Evolutionary conservation across 2,113 vertebrate genomes (phyloP).

Genomic region (Mobula birostris): DNA sequence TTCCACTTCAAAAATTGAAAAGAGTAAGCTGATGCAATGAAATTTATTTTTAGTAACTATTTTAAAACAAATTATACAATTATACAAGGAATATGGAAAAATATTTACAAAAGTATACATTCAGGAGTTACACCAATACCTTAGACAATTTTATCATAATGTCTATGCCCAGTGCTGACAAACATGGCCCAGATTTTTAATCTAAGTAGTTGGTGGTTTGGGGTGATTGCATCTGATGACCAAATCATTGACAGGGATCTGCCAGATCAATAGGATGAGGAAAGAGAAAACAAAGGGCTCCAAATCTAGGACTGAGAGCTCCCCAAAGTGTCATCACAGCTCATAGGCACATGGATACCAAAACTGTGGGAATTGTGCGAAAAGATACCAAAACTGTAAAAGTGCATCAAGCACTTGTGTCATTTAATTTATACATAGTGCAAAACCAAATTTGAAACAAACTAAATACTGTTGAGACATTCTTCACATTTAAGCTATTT

Average conservation of each 20-base stretch:
- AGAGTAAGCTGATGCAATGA: not conserved
- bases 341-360: not conserved
- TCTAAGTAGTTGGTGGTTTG: not conserved
- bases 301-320: not conserved
- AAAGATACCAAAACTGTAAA: not conserved
- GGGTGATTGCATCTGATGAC: not conserved
- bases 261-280: not conserved
- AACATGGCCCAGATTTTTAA: not conserved
- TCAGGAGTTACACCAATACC: not conserved
- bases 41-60: constrained; percentile 33
- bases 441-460: constrained; percentile 23
- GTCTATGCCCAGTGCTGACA: not conserved
- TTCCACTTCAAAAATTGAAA: not conserved
- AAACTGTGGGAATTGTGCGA: no score
- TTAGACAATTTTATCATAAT: not conserved
- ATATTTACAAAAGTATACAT: constrained; percentile 15
- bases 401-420: constrained; percentile 8
- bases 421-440: constrained; percentile 27
- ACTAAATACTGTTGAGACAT: constrained; percentile 26
- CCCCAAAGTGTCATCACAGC: not conserved
- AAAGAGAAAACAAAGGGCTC: not conserved
- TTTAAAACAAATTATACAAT: constrained; percentile 34
- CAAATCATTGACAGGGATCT: not conserved
- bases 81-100: constrained; percentile 13
- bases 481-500: constrained; percentile 21